phyloP scores from a whole-genome alignment of 2,888 invertebrate species.

The Rotaria macrura region DNA sequence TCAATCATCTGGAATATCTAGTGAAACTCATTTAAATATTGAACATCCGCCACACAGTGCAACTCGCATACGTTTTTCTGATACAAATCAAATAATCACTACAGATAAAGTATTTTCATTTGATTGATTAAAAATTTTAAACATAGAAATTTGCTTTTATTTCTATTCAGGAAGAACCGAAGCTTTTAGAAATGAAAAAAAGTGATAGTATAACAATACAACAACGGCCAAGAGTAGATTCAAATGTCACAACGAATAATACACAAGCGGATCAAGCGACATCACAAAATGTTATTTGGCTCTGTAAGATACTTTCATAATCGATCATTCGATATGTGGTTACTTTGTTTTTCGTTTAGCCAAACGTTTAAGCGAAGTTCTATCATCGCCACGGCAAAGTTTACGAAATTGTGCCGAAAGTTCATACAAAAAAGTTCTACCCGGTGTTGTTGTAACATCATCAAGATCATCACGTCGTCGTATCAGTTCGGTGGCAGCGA shows the following conservation, averaged over 20 bases:
- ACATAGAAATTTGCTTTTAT: neutral
- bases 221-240: neutral
- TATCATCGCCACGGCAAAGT: constrained; percentile 15
- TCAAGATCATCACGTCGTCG: constrained; percentile 72
- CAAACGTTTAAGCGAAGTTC: constrained; percentile 20
- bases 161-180: neutral
- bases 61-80: neutral
- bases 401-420: neutral
- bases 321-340: too few species aligned
- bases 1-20: neutral
- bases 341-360: neutral
- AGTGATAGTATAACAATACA: neutral
- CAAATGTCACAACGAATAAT: neutral
- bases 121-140: neutral
- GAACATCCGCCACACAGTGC: neutral
- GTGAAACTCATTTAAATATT: neutral
- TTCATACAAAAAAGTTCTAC: constrained; percentile 53
- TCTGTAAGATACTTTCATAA: neutral
- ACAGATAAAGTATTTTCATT: neutral
- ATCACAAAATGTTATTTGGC: neutral
- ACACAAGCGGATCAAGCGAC: neutral
- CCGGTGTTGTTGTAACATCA: constrained; percentile 79
- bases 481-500: constrained; percentile 54
- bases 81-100: neutral
- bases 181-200: neutral